phyloP scores from a whole-genome alignment of 2,888 invertebrate species.

The Ochropleura plecta region DNA sequence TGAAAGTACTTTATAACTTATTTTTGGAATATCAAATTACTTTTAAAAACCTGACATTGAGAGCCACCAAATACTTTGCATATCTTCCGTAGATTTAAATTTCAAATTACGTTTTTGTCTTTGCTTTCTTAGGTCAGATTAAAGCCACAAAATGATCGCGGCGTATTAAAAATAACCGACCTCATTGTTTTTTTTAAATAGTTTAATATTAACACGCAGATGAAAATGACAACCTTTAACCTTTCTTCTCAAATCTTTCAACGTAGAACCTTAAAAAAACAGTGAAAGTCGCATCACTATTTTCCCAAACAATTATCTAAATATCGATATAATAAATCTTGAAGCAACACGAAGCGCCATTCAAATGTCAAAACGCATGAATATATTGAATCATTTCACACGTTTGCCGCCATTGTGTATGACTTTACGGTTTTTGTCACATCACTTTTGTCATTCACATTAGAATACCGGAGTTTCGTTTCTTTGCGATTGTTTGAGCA shows the following conservation, averaged over 20 bases:
- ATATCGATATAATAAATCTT: conserved; percentile 62
- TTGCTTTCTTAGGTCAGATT: conserved; percentile 18
- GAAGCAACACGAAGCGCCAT: conserved; percentile 46
- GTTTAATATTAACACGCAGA: neutral
- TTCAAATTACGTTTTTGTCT: conserved; percentile 16
- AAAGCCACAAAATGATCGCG: neutral
- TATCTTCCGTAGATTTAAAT: conserved; percentile 7
- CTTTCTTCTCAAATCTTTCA: conserved; percentile 30
- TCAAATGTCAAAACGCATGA: conserved; percentile 60
- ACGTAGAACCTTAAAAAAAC: conserved; percentile 13
- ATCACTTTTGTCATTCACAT: conserved; percentile 53
- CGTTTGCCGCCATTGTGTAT: conserved; percentile 60
- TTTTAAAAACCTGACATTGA: neutral
- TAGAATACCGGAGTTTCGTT: conserved; percentile 62
- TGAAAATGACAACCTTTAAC: conserved; percentile 8
- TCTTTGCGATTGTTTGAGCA: conserved; percentile 48
- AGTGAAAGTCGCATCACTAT: conserved; percentile 49
- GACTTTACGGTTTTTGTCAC: conserved; percentile 59
- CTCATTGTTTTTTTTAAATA: conserved; percentile 6
- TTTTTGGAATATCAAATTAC: neutral
- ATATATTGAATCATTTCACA: conserved; percentile 64
- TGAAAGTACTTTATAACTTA: neutral
- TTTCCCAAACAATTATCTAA: conserved; percentile 54
- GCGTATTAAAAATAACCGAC: neutral
- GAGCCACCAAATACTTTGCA: neutral